Percentiles rank a stretch among this genome's conserved stretches.
phyloP scores from a whole-genome alignment of 2,888 invertebrate species.

The Cheilosia vulpina region DNA sequence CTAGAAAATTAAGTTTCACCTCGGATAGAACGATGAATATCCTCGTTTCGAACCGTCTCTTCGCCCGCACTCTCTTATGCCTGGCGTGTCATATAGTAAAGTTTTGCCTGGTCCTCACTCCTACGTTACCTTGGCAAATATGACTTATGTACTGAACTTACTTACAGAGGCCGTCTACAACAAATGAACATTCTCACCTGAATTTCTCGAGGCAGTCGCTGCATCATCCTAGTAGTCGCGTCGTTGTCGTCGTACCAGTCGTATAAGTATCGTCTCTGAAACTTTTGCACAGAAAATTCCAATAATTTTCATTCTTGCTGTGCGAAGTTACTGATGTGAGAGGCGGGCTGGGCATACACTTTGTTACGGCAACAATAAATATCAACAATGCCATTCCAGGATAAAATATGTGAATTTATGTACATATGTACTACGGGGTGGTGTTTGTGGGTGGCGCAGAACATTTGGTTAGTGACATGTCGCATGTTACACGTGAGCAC shows the following conservation, averaged over 20 bases:
- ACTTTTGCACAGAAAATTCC: slow-evolving; percentile 56
- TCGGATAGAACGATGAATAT: slow-evolving; percentile 46
- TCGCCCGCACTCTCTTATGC: not conserved
- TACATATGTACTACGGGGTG: not conserved
- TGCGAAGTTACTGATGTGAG: slow-evolving; percentile 20
- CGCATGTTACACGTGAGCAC: slow-evolving; percentile 47
- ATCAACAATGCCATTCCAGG: slow-evolving; percentile 42
- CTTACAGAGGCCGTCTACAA: slow-evolving; percentile 44
- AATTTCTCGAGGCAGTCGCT: slow-evolving; percentile 50
- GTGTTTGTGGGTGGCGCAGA: not conserved
- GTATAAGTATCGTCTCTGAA: slow-evolving; percentile 17
- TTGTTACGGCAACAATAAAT: slow-evolving; percentile 55
- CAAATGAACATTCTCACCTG: slow-evolving; percentile 69
- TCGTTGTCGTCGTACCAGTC: slow-evolving; percentile 4
- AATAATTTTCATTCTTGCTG: slow-evolving; percentile 54
- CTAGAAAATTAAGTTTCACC: slow-evolving; percentile 64
- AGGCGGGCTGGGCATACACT: slow-evolving; percentile 1
- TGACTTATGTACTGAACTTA: slow-evolving; percentile 65
- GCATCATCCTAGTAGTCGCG: not conserved
- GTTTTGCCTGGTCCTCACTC: slow-evolving; percentile 19
- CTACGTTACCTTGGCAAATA: slow-evolving; percentile 54
- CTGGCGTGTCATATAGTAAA: slow-evolving; percentile 38
- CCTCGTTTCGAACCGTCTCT: slow-evolving; percentile 21
- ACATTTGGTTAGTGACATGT: slow-evolving; percentile 18
- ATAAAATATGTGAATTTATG: slow-evolving; percentile 50